A percentile compares a stretch with the other conserved stretches of the same genome.
Evolutionary conservation across 1,140 invertebrate genomes (phyloP).

Genomic region (Saccostrea glomerata): DNA sequence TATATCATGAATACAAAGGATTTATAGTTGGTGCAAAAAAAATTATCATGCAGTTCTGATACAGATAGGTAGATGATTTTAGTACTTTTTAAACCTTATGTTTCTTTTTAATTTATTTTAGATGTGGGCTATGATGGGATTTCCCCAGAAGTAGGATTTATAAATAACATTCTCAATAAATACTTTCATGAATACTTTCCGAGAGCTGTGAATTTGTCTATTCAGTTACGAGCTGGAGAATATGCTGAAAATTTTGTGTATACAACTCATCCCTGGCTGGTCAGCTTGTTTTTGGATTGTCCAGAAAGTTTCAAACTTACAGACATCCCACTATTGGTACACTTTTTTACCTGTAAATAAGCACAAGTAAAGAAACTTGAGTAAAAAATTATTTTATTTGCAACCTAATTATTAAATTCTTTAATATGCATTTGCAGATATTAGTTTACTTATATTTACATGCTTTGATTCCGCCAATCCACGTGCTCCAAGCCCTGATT

Average conservation of each 20-base stretch:
- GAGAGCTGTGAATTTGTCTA: conserved; percentile 65
- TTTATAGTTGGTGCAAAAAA: too few relatives aligned
- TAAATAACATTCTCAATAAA: conserved; percentile 72
- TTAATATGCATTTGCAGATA: too few relatives aligned
- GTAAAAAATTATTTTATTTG: too few relatives aligned
- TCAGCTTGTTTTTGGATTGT: conserved; percentile 72
- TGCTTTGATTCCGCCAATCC: too few relatives aligned
- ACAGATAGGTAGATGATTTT: too few relatives aligned
- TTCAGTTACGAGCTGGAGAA: conserved; percentile 56
- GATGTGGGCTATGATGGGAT: conserved; percentile 75
- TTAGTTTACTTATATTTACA: too few relatives aligned
- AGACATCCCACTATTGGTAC: conserved; percentile 66
- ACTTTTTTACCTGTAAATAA: background rate
- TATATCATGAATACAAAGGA: too few relatives aligned
- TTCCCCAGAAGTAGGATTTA: conserved; percentile 60
- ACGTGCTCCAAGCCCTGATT: too few relatives aligned
- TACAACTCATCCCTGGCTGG: conserved; percentile 76
- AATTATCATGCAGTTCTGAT: too few relatives aligned
- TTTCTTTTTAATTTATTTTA: conserved; percentile 45
- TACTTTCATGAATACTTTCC: conserved; percentile 74
- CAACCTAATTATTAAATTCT: too few relatives aligned
- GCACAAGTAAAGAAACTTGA: too few relatives aligned
- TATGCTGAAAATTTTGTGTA: conserved; percentile 73
- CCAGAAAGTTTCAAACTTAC: conserved; percentile 63
- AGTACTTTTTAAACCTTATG: too few relatives aligned